phyloP scores from a whole-genome alignment of 2,113 vertebrate genomes.

The Hoplias malabaricus region DNA sequence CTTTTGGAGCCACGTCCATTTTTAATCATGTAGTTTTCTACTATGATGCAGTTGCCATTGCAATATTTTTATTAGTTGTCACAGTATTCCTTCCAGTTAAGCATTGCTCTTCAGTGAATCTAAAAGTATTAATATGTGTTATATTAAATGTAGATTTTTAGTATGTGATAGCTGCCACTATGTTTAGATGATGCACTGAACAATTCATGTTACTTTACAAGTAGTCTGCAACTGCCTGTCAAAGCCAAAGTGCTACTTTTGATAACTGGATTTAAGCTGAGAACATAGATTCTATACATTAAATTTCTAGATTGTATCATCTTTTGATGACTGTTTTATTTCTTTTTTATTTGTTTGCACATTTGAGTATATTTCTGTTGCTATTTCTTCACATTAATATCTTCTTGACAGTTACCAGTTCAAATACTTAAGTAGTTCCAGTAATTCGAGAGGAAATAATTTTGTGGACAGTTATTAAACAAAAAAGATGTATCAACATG shows the following conservation, averaged over 20 bases:
- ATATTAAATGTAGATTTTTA: background rate
- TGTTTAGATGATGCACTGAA: background rate
- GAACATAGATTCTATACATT: background rate
- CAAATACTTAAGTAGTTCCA: too few relatives aligned
- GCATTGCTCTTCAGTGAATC: background rate
- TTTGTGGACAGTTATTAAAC: background rate
- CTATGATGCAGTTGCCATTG: too few relatives aligned
- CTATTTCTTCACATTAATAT: too few relatives aligned
- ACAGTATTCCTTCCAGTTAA: background rate
- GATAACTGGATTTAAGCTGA: background rate
- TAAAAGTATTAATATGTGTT: background rate
- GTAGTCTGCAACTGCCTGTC: background rate
- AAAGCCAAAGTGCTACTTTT: background rate
- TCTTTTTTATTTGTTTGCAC: background rate
- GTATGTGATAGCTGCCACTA: background rate
- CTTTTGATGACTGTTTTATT: background rate
- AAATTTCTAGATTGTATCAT: background rate
- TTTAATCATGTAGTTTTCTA: background rate
- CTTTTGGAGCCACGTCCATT: background rate
- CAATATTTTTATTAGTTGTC: background rate
- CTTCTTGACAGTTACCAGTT: too few relatives aligned
- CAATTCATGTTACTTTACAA: background rate
- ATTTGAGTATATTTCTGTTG: background rate
- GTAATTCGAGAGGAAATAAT: too few relatives aligned
- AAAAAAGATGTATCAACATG: background rate